These are phyloP conservation scores for Cydia amplana DNA, from an alignment of 1,140 invertebrate genomes.

Conservation along the genomic window DNA sequence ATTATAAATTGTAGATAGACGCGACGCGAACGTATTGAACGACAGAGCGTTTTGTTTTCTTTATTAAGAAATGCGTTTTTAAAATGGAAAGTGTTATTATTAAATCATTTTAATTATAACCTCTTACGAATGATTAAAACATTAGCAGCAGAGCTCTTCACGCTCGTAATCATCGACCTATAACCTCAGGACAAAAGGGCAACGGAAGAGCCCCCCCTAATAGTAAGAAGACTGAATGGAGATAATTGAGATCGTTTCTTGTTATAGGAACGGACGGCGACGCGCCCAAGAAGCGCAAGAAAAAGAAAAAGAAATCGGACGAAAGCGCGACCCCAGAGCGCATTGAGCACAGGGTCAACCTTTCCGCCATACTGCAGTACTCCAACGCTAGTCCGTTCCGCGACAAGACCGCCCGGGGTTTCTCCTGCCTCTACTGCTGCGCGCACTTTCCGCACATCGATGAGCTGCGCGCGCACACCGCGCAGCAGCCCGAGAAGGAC, in stretches of 20 bases:
- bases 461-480: conserved; percentile 60
- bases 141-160: not conserved
- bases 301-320: conserved; percentile 66
- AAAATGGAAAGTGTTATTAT: too few relatives aligned
- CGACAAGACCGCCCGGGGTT: conserved; percentile 68
- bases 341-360: conserved; percentile 72
- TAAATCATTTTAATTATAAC: too few relatives aligned
- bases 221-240: conserved; percentile 51
- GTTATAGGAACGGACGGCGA: conserved; percentile 72
- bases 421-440: conserved; percentile 73
- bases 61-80: too few relatives aligned
- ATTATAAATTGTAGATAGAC: too few relatives aligned
- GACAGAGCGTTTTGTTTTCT: too few relatives aligned
- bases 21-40: too few relatives aligned
- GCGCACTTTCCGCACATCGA: conserved; percentile 63
- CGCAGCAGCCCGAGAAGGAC: conserved; percentile 61
- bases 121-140: too few relatives aligned
- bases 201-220: not conserved
- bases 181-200: not conserved
- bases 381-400: conserved; percentile 73
- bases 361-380: conserved; percentile 68
- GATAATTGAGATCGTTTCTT: conserved; percentile 75
- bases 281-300: conserved; percentile 65
- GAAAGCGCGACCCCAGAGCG: conserved; percentile 72
- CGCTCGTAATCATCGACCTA: not conserved